Evolutionary conservation across 92 coral and sea anemone species (phyloP).

Genomic region (Actinernus sp.): DNA sequence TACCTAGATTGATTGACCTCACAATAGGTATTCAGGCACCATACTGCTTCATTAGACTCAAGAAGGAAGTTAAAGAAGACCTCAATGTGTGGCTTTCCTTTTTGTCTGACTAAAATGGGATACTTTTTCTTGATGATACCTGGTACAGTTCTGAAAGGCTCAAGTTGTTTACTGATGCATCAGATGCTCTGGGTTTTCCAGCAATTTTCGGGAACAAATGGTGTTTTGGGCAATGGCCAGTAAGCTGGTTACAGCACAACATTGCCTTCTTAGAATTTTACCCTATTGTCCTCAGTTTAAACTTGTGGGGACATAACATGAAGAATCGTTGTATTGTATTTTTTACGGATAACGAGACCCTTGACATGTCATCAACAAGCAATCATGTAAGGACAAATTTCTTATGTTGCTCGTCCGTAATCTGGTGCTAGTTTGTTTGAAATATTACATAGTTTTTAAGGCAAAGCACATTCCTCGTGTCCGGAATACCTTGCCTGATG

Average conservation of each 20-base stretch:
- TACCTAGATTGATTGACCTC: slow-evolving; percentile 1
- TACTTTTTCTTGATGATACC: neutral
- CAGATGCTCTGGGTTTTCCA: neutral
- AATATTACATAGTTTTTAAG: neutral
- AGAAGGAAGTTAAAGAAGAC: neutral
- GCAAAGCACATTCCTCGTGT: neutral
- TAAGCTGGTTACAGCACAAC: neutral
- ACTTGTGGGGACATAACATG: neutral
- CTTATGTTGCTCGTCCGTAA: neutral
- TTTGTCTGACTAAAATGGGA: neutral
- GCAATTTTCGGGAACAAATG: neutral
- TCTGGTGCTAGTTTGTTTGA: neutral
- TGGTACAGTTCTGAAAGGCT: neutral
- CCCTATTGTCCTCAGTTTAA: neutral
- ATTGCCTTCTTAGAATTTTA: neutral
- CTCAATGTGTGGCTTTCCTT: neutral
- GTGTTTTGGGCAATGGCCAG: neutral
- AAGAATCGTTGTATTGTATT: neutral
- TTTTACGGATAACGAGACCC: neutral
- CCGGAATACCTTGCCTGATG: neutral
- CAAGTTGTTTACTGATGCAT: neutral
- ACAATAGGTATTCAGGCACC: neutral
- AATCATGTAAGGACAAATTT: neutral
- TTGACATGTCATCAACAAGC: neutral
- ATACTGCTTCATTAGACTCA: neutral